Evolutionary conservation across 2,113 vertebrate genomes (phyloP).

Genomic region (Zeus faber): DNA sequence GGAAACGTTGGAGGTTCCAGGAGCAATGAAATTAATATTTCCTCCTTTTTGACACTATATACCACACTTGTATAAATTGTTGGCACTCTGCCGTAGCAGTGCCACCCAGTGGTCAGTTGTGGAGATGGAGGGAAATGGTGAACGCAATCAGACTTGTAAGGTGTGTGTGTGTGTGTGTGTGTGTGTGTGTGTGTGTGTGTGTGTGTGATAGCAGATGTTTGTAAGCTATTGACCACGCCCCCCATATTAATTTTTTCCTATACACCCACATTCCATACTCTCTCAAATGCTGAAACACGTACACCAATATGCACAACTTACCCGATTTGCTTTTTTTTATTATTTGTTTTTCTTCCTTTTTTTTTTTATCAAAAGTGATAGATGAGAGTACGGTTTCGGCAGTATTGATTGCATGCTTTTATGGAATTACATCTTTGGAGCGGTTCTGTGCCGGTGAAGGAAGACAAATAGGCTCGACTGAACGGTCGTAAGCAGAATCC

Average conservation of each 20-base stretch:
- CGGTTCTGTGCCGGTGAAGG: constrained; percentile 59
- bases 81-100: constrained; percentile 47
- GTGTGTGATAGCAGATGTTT: not conserved
- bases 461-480: constrained; percentile 75
- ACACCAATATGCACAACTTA: constrained; percentile 28
- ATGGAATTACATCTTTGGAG: constrained; percentile 80
- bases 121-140: not conserved
- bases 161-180: constrained; percentile 4
- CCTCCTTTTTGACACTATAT: constrained; percentile 63
- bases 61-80: constrained; percentile 57
- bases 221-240: not conserved
- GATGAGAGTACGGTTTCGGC: constrained; percentile 69
- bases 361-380: constrained; percentile 71
- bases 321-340: constrained; percentile 5
- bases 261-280: constrained; percentile 14
- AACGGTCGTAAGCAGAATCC: constrained; percentile 72
- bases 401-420: constrained; percentile 81
- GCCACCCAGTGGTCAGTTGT: constrained; percentile 62
- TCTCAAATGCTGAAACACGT: constrained; percentile 11
- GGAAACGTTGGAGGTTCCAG: constrained; percentile 65
- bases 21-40: constrained; percentile 66
- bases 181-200: constrained; percentile 10
- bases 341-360: constrained; percentile 43
- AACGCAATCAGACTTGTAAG: not conserved
- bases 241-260: constrained; percentile 23